Evolutionary conservation across 2,888 invertebrate genomes (phyloP).

Genomic region (Drosophila borealis): DNA sequence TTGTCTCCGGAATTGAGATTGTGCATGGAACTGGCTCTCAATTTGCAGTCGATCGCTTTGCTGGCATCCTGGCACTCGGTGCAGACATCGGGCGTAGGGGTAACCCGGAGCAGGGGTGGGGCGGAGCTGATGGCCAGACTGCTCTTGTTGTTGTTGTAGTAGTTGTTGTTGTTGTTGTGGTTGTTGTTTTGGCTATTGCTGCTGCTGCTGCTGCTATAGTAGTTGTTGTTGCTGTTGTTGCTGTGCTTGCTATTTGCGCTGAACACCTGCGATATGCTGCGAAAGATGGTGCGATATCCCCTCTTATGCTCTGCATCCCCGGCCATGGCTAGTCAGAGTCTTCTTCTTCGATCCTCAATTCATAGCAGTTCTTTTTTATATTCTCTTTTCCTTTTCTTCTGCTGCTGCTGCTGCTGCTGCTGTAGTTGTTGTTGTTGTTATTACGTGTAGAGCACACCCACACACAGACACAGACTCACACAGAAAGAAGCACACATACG

Average conservation of each 20-base stretch:
- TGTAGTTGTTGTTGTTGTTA: constrained; percentile 10
- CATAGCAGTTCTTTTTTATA: constrained; percentile 27
- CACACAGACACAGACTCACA: constrained; percentile 1
- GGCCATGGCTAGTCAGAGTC: constrained; percentile 47
- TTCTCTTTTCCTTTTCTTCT: background rate
- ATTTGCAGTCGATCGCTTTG: constrained; percentile 9
- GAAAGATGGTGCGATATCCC: constrained; percentile 77
- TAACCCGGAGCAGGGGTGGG: background rate
- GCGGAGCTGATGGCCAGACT: background rate
- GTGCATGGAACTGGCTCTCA: constrained; percentile 53
- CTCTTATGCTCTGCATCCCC: constrained; percentile 65
- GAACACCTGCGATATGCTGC: constrained; percentile 82
- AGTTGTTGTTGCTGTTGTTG: constrained; percentile 22
- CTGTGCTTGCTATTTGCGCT: constrained; percentile 57
- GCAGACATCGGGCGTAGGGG: constrained; percentile 13
- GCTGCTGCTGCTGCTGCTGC: constrained; percentile 12
- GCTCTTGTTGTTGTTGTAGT: constrained; percentile 9
- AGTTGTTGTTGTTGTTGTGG: constrained; percentile 33
- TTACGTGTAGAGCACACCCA: constrained; percentile 7
- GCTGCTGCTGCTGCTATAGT: constrained; percentile 22
- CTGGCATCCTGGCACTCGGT: constrained; percentile 32
- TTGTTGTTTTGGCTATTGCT: constrained; percentile 20
- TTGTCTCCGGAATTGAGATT: constrained; percentile 31
- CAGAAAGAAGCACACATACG: constrained; percentile 6
- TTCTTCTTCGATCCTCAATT: constrained; percentile 28